Conservation (phyloP, 2,888 invertebrate species). For the Cephus runcator region DNA sequence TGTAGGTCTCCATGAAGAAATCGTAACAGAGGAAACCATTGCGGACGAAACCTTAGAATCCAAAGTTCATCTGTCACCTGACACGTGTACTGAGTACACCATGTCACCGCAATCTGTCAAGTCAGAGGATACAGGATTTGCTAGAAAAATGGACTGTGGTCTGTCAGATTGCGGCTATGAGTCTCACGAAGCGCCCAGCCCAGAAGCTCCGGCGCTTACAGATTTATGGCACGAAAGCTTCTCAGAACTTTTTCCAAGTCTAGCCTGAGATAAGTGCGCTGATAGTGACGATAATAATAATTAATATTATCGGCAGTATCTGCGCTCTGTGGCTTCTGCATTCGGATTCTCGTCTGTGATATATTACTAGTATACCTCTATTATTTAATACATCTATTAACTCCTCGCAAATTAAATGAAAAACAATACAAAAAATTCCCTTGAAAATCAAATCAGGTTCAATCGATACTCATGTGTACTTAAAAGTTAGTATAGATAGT, state of each 20-base stretch:
- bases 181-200: conserved; percentile 71
- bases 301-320: neutral
- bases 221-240: conserved; percentile 82
- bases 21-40: conserved; percentile 63
- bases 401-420: neutral
- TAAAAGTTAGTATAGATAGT: neutral
- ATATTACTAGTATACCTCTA: neutral
- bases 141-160: conserved; percentile 1
- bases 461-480: neutral
- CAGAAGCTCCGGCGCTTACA: conserved; percentile 55
- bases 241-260: conserved; percentile 80
- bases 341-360: neutral
- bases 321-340: neutral
- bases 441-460: neutral
- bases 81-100: conserved; percentile 45
- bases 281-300: neutral
- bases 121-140: conserved; percentile 51
- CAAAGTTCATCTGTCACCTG: conserved; percentile 41
- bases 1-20: conserved; percentile 66
- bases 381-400: neutral
- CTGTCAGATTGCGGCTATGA: conserved; percentile 75
- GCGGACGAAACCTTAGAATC: conserved; percentile 17
- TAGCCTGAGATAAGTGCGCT: conserved; percentile 67
- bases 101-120: conserved; percentile 55
- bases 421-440: neutral